These are phyloP conservation scores for Bombus confusus DNA, from an alignment of 1,140 invertebrate species.

Conservation along the genomic window DNA sequence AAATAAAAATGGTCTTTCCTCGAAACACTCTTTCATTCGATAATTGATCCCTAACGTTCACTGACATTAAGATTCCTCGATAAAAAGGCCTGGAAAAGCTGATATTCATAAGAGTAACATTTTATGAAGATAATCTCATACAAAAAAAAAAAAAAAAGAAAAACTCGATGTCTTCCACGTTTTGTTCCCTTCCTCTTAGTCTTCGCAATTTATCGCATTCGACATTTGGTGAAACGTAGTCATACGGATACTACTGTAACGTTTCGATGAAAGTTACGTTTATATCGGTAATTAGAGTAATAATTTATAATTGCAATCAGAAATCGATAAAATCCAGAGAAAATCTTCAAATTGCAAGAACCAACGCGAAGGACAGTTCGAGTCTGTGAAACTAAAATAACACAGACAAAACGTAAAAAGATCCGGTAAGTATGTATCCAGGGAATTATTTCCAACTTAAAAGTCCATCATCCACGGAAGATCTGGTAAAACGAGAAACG, in stretches of 20 bases:
- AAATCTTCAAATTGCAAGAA: neutral
- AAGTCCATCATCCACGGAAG: neutral
- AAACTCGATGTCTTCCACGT: neutral
- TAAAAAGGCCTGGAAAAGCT: neutral
- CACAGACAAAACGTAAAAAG: neutral
- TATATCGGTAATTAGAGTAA: no score
- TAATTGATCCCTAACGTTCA: neutral
- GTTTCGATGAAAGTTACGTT: neutral
- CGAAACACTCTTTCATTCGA: neutral
- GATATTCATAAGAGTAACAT: neutral
- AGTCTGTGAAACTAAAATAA: no score
- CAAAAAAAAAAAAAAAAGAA: no score
- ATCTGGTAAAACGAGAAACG: neutral
- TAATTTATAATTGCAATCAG: neutral
- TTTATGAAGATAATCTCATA: neutral
- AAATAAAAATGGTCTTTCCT: neutral
- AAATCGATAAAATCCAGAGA: neutral
- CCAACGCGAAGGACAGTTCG: no score
- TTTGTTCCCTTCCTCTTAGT: no score
- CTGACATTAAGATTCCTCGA: neutral
- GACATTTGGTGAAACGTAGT: no score
- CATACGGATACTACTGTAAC: no score
- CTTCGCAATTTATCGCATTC: no score
- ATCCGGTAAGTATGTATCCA: no score
- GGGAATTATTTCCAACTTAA: slow-evolving; percentile 16